A percentile compares a stretch with the other conserved stretches of the same genome.
These are phyloP conservation scores for Monochamus saltuarius DNA, from an alignment of 1,140 invertebrate species.

Conservation along the genomic window DNA sequence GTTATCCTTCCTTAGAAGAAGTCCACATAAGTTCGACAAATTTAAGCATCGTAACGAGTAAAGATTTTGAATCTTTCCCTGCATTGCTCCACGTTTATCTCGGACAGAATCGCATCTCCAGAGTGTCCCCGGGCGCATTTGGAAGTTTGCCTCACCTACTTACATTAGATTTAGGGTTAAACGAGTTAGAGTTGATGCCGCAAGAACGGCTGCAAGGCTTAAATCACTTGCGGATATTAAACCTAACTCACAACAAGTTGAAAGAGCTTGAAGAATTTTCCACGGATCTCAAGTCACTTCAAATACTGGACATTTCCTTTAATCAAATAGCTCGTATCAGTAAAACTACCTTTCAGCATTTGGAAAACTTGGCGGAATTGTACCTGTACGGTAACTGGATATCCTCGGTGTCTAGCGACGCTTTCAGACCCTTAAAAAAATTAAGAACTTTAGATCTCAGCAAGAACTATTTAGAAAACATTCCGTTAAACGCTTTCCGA, in stretches of 20 bases:
- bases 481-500: constrained; percentile 74
- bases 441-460: constrained; percentile 79
- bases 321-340: constrained; percentile 79
- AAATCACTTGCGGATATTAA: constrained; percentile 68
- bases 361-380: constrained; percentile 73
- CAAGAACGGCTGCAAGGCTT: constrained; percentile 82
- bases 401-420: constrained; percentile 72
- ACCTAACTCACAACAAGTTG: constrained; percentile 80
- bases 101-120: constrained; percentile 71
- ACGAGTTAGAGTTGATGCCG: constrained; percentile 81
- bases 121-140: constrained; percentile 84
- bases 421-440: constrained; percentile 78
- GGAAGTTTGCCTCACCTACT: constrained; percentile 71
- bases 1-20: constrained; percentile 74
- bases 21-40: constrained; percentile 81
- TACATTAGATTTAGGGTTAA: constrained; percentile 79
- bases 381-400: constrained; percentile 83
- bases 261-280: constrained; percentile 84
- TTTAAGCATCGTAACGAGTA: constrained; percentile 79
- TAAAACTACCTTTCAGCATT: constrained; percentile 72
- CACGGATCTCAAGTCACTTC: constrained; percentile 70
- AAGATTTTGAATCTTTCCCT: constrained; percentile 86
- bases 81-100: constrained; percentile 74
- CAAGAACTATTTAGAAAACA: constrained; percentile 78
- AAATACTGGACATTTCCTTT: constrained; percentile 78